Conservation (phyloP, 2,113 vertebrate genomes). For the Lagopus muta region DNA sequence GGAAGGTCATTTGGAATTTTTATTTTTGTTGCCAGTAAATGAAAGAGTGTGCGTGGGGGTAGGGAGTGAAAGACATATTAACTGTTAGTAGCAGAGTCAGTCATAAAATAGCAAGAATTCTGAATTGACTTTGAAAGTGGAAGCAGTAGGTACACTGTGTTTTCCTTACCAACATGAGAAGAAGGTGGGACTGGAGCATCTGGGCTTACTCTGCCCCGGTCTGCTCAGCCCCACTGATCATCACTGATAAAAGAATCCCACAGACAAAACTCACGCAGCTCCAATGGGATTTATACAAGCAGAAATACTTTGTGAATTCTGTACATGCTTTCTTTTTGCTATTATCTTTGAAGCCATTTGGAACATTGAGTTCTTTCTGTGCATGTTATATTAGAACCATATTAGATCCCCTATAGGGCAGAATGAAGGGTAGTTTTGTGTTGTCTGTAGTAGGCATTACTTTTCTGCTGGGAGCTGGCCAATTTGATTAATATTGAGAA, state of each 20-base stretch:
- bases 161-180: background rate
- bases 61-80: background rate
- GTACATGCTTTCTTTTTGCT: background rate
- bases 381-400: background rate
- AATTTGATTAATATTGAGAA: conserved; percentile 41
- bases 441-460: background rate
- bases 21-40: background rate
- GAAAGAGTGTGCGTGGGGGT: background rate
- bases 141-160: background rate
- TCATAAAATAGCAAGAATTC: background rate
- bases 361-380: background rate
- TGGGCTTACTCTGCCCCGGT: background rate
- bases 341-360: conserved; percentile 7
- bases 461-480: conserved; percentile 3
- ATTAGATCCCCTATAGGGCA: background rate
- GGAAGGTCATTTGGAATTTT: background rate
- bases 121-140: background rate
- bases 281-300: background rate
- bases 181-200: background rate
- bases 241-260: background rate
- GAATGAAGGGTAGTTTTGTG: background rate
- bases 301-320: background rate
- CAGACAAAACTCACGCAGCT: background rate
- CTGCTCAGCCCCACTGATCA: background rate
- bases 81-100: background rate